These are phyloP conservation scores for Muntiacus reevesi DNA, from an alignment of 2,113 vertebrate genomes.

Conservation along the genomic window DNA sequence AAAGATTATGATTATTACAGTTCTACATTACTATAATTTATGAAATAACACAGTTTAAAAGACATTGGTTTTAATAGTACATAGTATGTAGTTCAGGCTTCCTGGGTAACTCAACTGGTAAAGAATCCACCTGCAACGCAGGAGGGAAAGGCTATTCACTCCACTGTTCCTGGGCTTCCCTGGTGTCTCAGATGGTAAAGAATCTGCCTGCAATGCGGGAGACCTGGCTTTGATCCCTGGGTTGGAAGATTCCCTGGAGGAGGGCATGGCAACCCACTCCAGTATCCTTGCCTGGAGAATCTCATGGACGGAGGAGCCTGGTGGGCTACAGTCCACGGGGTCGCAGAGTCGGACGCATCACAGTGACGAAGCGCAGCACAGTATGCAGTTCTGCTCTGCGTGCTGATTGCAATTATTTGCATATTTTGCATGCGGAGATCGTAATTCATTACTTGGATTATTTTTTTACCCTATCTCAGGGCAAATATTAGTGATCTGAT, in stretches of 20 bases:
- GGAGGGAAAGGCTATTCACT: background rate
- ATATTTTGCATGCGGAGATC: background rate
- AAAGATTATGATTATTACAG: background rate
- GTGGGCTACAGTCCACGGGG: accelerated
- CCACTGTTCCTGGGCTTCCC: background rate
- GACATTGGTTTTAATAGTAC: background rate
- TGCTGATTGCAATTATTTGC: background rate
- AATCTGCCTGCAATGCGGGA: background rate
- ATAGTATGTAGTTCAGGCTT: background rate
- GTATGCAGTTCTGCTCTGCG: background rate
- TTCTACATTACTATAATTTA: background rate
- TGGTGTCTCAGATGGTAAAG: background rate
- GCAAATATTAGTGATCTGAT: background rate
- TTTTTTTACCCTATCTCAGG: background rate
- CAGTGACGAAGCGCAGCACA: accelerated
- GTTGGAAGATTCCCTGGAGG: background rate
- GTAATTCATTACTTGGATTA: background rate
- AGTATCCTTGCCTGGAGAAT: background rate
- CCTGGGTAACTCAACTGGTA: background rate
- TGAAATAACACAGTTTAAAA: background rate
- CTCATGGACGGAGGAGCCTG: background rate
- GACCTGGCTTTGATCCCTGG: background rate
- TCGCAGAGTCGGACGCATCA: accelerated
- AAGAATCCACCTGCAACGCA: background rate
- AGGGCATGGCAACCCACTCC: background rate